Evolutionary conservation across 2,797 vertebrate species (phyloP), one percentile per base, ranked within the genome.

Genomic region (Epinephelus malabaricus): DNA sequence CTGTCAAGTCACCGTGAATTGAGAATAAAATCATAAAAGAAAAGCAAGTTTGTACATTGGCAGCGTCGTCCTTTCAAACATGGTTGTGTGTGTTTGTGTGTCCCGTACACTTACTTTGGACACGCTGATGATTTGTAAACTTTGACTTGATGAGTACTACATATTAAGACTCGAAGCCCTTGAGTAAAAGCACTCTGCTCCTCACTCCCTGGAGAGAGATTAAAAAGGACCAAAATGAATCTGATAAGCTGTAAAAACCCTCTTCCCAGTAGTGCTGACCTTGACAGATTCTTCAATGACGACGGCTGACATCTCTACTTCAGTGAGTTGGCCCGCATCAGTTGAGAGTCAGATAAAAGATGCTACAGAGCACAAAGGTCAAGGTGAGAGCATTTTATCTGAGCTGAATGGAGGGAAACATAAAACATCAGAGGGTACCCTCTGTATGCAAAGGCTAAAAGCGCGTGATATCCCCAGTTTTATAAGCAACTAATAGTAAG

Each of bases 151-250:
- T 40, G 47, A 69, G 51, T 15, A 25, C 67, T 72, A 13, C 67
- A 76, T 56, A 81, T 68, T 73, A 63, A 74, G 75, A 73, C 21
- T 23, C 4, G 50, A 66, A 77, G 55, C 56, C 45, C 75, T 86
- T 63, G 40, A 82, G 71, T 69, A 62, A 69, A 65, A 60, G 67
- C 66, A 53, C 56, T 19, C 15, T 14, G 45, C 58, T 72, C 65
- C 13, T 21, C 51, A 27, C 25, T 72, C 71, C 65, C 47, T 0
- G 38, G 53, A 84, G 62, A 76, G 63, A 83, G 76, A 82, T 84
- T 80, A 74, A 72, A 79, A 82, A 71, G 53, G 73, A 80, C 64
- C 72, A 14, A 70, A 78, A 83, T 78, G 63, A 81, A 86, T 84
- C 76, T 65, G 63, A 76, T 73, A 69, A 66, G n/a, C 15, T 13